Evolutionary conservation across 2,113 vertebrate genomes (phyloP), one percentile per base, ranked within the genome.

Genomic region (Motacilla tschutschensis): DNA sequence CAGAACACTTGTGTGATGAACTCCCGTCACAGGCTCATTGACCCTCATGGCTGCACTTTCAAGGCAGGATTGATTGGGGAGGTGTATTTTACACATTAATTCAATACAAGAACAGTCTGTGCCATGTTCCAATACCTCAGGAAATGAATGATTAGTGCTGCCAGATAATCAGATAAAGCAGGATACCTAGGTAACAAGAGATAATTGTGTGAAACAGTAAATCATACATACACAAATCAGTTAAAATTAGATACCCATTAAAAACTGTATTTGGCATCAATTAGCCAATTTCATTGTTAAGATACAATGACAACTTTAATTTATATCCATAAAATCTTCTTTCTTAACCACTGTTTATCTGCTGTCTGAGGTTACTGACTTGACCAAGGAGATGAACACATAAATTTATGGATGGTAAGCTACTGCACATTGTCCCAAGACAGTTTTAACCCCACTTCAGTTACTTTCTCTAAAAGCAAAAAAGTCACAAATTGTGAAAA

Each of bases 331-430:
- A 55, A 80, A 75, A 14, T 26, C 28, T 41, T 76, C 40, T 80
- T 90, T 86, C 48, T 89, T 77, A 58, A 38, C 19, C 33, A 85
- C n/a, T 72, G 65, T 80, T 77, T 88, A 48, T 75, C 57, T 58
- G 82, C 43, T 84, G 21, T 80, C 84, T 94, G 62, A 96, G 29
- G 46, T 88, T 92, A 64, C 46, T 90, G 41, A 57, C 70, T 91
- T 94, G 79, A 94, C 80, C 36, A 14, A 96, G 76, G 7, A 91
- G 58, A 89, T 77, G 67, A 91, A 87, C 85, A 91, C 62, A 91
- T 73, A 85, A 93, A 88, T 72, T 84, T 79, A 73, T 48, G 41
- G 74, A 72, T 41, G 14, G 51, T 79, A 79, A 55, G 17, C 43
- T 89, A 73, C 55, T 79, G 55, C 75, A 6, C 88, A 57, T 81